phyloP scores from a whole-genome alignment of 2,797 vertebrate species.

The Parambassis ranga region DNA sequence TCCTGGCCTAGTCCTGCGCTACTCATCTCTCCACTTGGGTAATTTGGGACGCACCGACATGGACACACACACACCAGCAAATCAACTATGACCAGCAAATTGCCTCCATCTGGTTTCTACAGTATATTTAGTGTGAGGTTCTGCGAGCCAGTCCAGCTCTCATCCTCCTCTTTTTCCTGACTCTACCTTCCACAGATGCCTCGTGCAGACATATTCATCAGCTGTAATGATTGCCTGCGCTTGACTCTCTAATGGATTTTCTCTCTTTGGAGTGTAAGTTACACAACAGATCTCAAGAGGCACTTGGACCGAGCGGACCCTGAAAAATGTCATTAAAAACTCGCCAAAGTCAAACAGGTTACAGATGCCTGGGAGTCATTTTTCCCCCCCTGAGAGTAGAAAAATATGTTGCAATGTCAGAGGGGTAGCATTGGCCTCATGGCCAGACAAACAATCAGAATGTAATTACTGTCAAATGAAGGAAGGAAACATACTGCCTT shows the following conservation, averaged over 20 bases:
- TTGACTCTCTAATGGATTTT: slow-evolving; percentile 2
- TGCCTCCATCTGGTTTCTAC: slow-evolving; percentile 61
- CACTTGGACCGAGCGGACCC: neutral
- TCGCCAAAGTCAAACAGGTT: slow-evolving; percentile 28
- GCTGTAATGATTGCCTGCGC: neutral
- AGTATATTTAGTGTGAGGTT: slow-evolving; percentile 35
- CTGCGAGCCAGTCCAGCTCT: slow-evolving; percentile 7
- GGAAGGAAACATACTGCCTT: neutral
- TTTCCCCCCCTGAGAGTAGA: neutral
- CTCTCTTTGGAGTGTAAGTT: neutral
- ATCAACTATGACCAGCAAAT: slow-evolving; percentile 62
- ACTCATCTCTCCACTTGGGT: slow-evolving; percentile 58
- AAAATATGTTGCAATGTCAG: slow-evolving; percentile 42
- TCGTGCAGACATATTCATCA: neutral
- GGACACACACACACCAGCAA: slow-evolving; percentile 28
- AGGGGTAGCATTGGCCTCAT: slow-evolving; percentile 5
- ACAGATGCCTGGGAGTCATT: slow-evolving; percentile 6
- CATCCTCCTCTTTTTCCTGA: neutral
- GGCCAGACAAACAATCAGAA: slow-evolving; percentile 34
- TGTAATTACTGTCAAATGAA: slow-evolving; percentile 26
- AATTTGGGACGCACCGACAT: slow-evolving; percentile 41
- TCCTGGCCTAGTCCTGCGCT: slow-evolving; percentile 53
- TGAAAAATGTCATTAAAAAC: slow-evolving; percentile 23
- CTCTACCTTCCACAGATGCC: slow-evolving; percentile 8
- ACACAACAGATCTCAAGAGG: neutral